Evolutionary conservation across 2,888 invertebrate species (phyloP), one percentile per base, ranked within the genome.

Genomic region (Plebejus argus): DNA sequence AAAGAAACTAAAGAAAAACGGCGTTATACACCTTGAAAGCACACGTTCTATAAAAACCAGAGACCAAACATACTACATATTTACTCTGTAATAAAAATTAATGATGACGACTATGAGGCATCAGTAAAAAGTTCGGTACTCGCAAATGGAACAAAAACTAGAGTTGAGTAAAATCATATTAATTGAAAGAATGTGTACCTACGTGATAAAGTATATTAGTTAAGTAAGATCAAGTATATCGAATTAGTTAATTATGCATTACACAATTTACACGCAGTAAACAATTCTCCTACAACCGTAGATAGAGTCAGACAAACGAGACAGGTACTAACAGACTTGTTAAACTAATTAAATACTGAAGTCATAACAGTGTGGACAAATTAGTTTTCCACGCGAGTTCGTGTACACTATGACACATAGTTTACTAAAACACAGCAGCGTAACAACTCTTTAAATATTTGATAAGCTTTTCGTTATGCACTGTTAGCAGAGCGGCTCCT

Each of bases 401-500:
- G 72, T 72, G 45, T 12, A 39, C 45, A 45, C 20, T 15, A 15
- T 39, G 39, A 39, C 72, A 72, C 72, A 20, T 23, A 45, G 72
- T 72, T 12, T 72, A 72, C 72, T 39, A 72, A 66, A 66, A 66
- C 28, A 39, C 45, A 72, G 20, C 72, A 72, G 20, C 12, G 45
- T 45, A 39, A 45, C 72, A 20, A 45, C 72, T 45, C 20, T 39
- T 39, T 72, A 72, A 72, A 72, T 72, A 72, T 72, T 72, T 72
- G 45, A 72, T 72, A 23, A 72, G 39, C 72, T 23, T 35, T 71
- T 71, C 72, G 72, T 72, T 39, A 72, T 72, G 72, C 72, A 39
- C 72, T 72, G 72, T 72, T 72, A 45, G 72, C 39, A 20, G 72
- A 72, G 72, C 72, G n/a, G 20, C 45, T 39, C 45, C 71, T 39